A percentile compares a stretch with the other conserved stretches of the same genome.
Conservation (phyloP, 2,797 vertebrate species). For the Loriculus beryllinus region DNA sequence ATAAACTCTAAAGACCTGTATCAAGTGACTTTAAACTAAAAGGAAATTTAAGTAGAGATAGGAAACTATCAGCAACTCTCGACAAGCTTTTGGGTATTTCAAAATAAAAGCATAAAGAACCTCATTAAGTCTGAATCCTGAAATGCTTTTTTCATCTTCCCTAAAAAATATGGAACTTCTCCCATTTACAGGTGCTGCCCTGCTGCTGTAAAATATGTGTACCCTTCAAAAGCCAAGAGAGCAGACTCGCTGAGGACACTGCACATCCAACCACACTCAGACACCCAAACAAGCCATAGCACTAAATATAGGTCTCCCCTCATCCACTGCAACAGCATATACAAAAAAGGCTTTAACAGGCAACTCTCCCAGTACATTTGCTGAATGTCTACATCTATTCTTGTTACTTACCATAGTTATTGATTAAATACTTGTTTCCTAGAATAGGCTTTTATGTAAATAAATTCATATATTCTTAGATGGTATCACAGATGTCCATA, state of each 20-base stretch:
- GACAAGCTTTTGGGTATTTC: neutral
- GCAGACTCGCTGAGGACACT: rapidly evolving
- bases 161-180: neutral
- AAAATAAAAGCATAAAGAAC: neutral
- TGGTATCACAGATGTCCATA: constrained; percentile 50
- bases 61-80: neutral
- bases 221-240: neutral
- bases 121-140: neutral
- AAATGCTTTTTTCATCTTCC: neutral
- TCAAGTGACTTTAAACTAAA: neutral
- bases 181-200: neutral
- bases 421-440: constrained; percentile 24
- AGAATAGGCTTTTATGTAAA: constrained; percentile 3
- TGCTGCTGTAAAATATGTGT: neutral
- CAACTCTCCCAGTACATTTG: neutral
- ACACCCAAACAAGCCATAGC: neutral
- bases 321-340: neutral
- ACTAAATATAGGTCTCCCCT: neutral
- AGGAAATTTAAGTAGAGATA: neutral
- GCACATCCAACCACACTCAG: rapidly evolving
- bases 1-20: neutral
- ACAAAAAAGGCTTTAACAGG: neutral
- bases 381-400: neutral
- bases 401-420: neutral
- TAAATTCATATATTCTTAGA: constrained; percentile 42